Conservation (phyloP, 2,797 vertebrate genomes). For the Alexandromys oeconomus region DNA sequence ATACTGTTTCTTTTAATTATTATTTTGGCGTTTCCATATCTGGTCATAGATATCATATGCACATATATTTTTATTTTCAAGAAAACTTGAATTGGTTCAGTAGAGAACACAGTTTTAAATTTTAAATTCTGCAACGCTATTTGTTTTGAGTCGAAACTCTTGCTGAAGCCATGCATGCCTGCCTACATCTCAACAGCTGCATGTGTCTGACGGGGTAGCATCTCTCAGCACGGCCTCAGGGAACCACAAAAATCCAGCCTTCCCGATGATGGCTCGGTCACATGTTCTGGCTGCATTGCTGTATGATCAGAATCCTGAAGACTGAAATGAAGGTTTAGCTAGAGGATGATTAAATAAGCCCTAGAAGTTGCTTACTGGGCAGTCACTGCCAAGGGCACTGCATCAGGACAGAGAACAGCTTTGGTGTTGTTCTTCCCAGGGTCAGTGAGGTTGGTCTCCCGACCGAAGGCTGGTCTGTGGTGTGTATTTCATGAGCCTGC, state of each 20-base stretch:
- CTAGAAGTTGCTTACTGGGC: not conserved
- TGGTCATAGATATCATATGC: too few relatives aligned
- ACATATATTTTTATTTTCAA: not conserved
- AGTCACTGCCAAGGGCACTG: rapidly evolving
- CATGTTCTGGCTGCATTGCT: rapidly evolving
- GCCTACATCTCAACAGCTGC: rapidly evolving
- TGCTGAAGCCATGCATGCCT: too few relatives aligned
- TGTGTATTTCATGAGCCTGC: too few relatives aligned
- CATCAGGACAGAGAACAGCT: not conserved
- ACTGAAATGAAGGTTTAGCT: not conserved
- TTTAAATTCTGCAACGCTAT: not conserved
- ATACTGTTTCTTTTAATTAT: not conserved
- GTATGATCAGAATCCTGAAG: not conserved
- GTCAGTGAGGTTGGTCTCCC: not conserved
- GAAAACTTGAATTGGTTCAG: not conserved
- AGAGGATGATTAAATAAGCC: not conserved
- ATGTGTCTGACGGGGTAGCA: rapidly evolving
- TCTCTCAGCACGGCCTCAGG: rapidly evolving
- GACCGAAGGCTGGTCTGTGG: rapidly evolving
- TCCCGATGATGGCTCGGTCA: rapidly evolving
- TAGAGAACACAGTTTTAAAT: not conserved
- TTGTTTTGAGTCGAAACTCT: not conserved
- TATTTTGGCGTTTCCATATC: not conserved
- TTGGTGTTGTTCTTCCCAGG: not conserved
- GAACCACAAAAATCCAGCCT: rapidly evolving